Evolutionary conservation across 2,797 vertebrate genomes (phyloP), one percentile per base, ranked within the genome.

Genomic region (Amphiprion clarkii): DNA sequence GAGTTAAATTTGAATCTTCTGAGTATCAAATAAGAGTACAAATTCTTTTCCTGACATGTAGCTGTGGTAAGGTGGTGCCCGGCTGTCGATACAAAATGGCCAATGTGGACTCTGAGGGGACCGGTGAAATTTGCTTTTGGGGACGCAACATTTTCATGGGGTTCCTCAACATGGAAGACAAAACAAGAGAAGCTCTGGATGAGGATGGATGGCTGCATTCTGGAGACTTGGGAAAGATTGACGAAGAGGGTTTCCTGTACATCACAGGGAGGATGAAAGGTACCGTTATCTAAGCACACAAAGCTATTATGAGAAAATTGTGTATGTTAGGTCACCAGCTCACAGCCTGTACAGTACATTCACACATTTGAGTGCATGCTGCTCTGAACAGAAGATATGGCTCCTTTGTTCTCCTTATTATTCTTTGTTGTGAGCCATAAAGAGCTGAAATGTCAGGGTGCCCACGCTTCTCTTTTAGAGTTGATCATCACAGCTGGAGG

Each of bases 71-170:
- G 76, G 91, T 94, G 76, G 92, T 95, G 51, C 95, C 96, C 7
- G 96, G 96, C 75, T 97, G 96, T 89, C 92, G 72, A 51, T 94
- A 91, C 60, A 97, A 96, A 87, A 67, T 97, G 62, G 78, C 91
- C 21, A 93, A 96, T 1, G 12, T 94, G 62, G 95, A 97, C 65
- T 2, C 64, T 0, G 91, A 94, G 0, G 96, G 95, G 61, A 90
- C 79, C 0, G 96, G 96, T 5, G 95, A 98, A 90, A 94, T 97
- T 82, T 97, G 96, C 82, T 95, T 97, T 76, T 97, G 96, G 96
- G 97, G 96, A 67, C 94, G 96, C 29, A 96, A 93, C 11, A 67
- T 97, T 86, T 97, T 97, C 89, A 98, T 97, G 96, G 96, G 96
- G 66, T 97, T 96, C 81, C 93, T 97, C 67, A 96, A 97, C 89